Base-by-base conservation (phyloP, 2,797 vertebrate species). In the Apogon hyalosoma region DNA sequence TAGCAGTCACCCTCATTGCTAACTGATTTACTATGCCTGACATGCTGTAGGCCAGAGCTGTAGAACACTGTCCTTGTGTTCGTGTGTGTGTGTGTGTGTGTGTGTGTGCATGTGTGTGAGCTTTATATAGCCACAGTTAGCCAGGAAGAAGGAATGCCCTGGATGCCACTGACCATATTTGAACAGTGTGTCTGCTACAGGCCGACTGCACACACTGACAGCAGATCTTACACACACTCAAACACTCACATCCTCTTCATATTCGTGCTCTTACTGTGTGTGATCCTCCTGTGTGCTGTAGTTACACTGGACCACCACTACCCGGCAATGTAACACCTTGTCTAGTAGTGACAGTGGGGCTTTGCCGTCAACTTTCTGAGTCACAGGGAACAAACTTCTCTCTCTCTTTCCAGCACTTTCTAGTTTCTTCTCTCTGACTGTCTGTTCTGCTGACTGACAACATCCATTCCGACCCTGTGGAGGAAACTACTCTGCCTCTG, bases 161-260 rank as follows among this genome's bases (percentile, higher is more conserved):
- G 71, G 77, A 79, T 95, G 93, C 95, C 94, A 77, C 60, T 79
- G 83, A 88, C 86, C 90, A 93, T 88, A 82, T 92, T 91, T 91
- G 90, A 85, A 87, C 84, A 71, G 80, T 61, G 80, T 51, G 54
- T 88, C 75, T 83, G 79, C 70, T 75, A 16, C 69, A 70, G 70
- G 55, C 67, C 46, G 70, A 52, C 76, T 58, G 62, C 78, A 84
- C 75, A 77, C 83, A 57, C 72, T 19, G 69, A 82, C 57, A 46
- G 31, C 65, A 74, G 63, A 85, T 58, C 75, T 65, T 60, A 73
- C 68, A 70, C 79, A 82, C 74, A 63, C 78, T 72, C 66, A 60
- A 33, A 63, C 53, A 58, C 73, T 82, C 77, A 79, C 76, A 79
- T 62, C 79, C 73, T 63, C 66, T 72, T 79, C 69, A 73, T 77